Evolutionary conservation across 2,888 invertebrate genomes (phyloP).

Genomic region (Salticus scenicus): DNA sequence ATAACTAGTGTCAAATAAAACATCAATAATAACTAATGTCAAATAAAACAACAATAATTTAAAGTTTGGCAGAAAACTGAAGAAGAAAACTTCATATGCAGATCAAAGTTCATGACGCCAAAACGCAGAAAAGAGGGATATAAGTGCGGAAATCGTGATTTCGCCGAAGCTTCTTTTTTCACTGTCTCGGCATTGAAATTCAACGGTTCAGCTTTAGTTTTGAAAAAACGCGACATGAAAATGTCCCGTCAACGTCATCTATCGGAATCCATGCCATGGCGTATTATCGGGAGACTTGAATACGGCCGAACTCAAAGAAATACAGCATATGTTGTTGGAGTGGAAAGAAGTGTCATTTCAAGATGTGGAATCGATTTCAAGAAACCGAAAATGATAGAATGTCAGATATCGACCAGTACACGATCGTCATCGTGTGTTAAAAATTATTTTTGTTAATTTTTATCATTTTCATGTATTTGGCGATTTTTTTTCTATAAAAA

Average conservation of each 20-base stretch:
- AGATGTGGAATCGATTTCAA: too few species aligned
- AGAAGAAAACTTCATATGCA: background rate
- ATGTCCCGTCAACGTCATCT: background rate
- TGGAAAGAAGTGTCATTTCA: too few species aligned
- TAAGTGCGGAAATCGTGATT: background rate
- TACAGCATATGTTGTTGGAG: too few species aligned
- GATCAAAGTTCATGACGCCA: constrained; percentile 5
- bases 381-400: too few species aligned
- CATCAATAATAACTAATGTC: background rate
- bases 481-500: too few species aligned
- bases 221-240: background rate
- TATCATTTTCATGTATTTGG: too few species aligned
- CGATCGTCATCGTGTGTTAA: too few species aligned
- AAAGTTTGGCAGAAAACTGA: background rate
- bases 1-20: background rate
- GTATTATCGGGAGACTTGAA: too few species aligned
- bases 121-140: background rate
- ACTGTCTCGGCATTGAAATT: background rate
- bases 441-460: too few species aligned
- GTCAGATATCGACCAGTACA: too few species aligned
- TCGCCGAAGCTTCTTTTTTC: background rate
- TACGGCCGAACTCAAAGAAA: too few species aligned
- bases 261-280: constrained; percentile 2
- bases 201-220: background rate
- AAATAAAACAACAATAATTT: background rate